These are phyloP conservation scores for Drosophila crucigera DNA, from an alignment of 2,888 invertebrate genomes.

Conservation along the genomic window DNA sequence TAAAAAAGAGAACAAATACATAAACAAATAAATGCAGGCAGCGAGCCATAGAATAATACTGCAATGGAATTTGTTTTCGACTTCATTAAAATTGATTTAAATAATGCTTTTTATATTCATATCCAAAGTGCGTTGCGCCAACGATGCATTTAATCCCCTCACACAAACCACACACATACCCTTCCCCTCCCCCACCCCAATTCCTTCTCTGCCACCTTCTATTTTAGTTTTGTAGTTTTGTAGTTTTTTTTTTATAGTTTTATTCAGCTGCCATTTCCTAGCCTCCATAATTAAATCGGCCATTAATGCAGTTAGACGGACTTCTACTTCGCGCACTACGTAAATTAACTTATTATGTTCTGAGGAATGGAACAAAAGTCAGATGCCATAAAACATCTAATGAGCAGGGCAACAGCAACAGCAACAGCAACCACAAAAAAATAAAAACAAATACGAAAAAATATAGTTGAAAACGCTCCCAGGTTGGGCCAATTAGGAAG, in stretches of 20 bases:
- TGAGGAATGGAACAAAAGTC: slow-evolving; percentile 12
- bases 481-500: background rate
- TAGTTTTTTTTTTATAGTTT: slow-evolving; percentile 40
- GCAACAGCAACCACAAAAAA: background rate
- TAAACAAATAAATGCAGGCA: slow-evolving; percentile 38
- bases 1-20: slow-evolving; percentile 23
- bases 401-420: slow-evolving; percentile 11
- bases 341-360: slow-evolving; percentile 20
- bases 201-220: background rate
- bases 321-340: slow-evolving; percentile 11
- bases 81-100: slow-evolving; percentile 79
- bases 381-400: slow-evolving; percentile 37
- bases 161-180: background rate
- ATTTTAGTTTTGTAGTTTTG: slow-evolving; percentile 42
- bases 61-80: slow-evolving; percentile 71
- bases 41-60: slow-evolving; percentile 41
- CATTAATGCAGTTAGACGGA: slow-evolving; percentile 42
- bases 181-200: background rate
- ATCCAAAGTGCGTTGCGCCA: slow-evolving; percentile 47
- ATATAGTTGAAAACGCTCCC: background rate
- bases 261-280: slow-evolving; percentile 31
- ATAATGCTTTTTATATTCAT: slow-evolving; percentile 56
- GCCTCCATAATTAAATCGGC: slow-evolving; percentile 60
- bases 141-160: slow-evolving; percentile 21
- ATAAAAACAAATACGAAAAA: background rate